Base-by-base conservation (phyloP, 2,797 vertebrate genomes). In the Sebastes taczanowskii region DNA sequence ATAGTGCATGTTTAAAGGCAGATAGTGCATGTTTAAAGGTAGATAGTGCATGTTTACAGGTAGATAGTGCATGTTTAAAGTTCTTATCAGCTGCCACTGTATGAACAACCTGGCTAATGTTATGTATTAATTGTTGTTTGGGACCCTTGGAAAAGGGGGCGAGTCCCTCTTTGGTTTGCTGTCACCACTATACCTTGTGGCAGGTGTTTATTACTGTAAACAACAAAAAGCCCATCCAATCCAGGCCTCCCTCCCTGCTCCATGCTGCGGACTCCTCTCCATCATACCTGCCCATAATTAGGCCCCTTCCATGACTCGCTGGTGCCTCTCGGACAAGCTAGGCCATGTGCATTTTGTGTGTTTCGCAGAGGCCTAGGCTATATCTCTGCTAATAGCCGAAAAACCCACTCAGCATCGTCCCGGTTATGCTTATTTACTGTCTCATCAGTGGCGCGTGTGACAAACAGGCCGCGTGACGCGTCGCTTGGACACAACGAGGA, bases 391-490 rank as follows among this genome's bases (percentile, higher is more conserved):
- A 62, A 38, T 38, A 38, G 5, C 13, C 35, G 13, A 38, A 34
- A 79, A 22, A 35, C 58, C 49, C 77, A 46, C 20, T 32, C 60
- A 22, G 23, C 49, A 68, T 25, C 77, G 30, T 22, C 35, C 29
- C 16, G 3, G 20, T n/a, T 52, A 52, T 46, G 16, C 60, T 76
- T 80, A 64, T 90, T 77, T 69, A 68, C 72, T 20, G 74, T 78
- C 59, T 86, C 74, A 42, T 38, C 35, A 3, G 56, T 13, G 81
- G 74, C 85, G 76, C 81, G 82, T 83, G 87, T 76, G 83, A 89
- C 88, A 89, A 88, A 84, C 78, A 83, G 84, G 81, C 80, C 89
- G 87, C 85, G 90, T 90, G 89, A 93, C 89, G 86, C 89, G 87
- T 79, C 79, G 75, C 81, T 61, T 60, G 81, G 82, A 91, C 86